Conservation (phyloP, 2,113 vertebrate species). For the Gnathonemus longibarbis region DNA sequence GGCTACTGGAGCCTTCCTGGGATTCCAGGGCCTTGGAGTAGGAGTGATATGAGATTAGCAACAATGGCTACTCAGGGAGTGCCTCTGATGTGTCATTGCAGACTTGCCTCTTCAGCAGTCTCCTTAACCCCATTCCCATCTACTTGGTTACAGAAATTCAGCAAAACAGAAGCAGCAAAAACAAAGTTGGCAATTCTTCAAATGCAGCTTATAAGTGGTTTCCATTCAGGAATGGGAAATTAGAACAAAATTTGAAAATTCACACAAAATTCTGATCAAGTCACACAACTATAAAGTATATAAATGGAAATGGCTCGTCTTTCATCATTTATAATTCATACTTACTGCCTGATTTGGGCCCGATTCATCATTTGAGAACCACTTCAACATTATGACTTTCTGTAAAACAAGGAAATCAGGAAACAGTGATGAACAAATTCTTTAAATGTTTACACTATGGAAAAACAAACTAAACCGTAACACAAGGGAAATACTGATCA, state of each 20-base stretch:
- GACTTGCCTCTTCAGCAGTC: constrained; percentile 17
- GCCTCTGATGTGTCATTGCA: neutral
- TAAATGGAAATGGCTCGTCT: neutral
- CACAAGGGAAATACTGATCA: neutral
- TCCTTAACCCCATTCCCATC: neutral
- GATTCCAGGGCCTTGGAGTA: constrained; percentile 53
- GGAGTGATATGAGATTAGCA: neutral
- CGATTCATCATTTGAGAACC: constrained; percentile 66
- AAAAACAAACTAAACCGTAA: neutral
- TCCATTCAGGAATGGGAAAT: neutral
- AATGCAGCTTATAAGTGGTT: neutral
- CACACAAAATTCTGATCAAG: neutral
- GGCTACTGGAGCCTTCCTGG: constrained; percentile 18
- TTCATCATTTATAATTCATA: constrained; percentile 28
- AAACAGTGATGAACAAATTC: neutral
- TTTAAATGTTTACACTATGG: neutral
- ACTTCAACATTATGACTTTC: constrained; percentile 70
- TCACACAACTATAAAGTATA: neutral
- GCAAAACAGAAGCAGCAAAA: neutral
- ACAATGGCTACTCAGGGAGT: neutral
- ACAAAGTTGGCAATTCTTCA: neutral
- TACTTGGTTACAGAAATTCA: neutral
- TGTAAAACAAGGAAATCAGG: constrained; percentile 15
- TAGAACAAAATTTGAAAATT: neutral
- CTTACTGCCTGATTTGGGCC: constrained; percentile 62